Base-by-base conservation (phyloP, 1,140 invertebrate species). In the Carposina sasakii region DNA sequence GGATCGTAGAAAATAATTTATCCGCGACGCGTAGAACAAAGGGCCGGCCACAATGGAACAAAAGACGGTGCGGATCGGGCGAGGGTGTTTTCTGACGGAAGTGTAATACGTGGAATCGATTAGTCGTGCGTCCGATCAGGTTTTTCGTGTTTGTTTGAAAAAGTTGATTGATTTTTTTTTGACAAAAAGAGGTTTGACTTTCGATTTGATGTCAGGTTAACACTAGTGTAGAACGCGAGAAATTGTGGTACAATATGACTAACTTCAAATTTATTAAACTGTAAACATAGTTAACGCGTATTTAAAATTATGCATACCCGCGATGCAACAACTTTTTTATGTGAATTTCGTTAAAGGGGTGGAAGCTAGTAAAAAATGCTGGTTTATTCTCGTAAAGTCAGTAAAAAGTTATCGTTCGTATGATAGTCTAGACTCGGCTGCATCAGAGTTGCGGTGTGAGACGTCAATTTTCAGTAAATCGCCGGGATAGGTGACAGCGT, bases 81-180 rank as follows among this genome's bases (percentile, higher is more conserved):
- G 47, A 63, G 70, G 68, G 74, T 74, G 77, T 73, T 73, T 76
- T 74, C 70, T 76, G 67, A 67, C 71, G 76, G 74, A 68, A 69
- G 67, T 61, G 62, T 70, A 71, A 73, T 76, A 74, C 61, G 71
- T 49, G 61, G 58, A 68, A 74, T 75, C 70, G 73, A 75, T 78
- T 81, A 56, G 63, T 65, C 58, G 56, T 68, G 71, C 63, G 63
- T 51, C 59, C 63, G 61, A n/a, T n/a, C n/a, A n/a, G n/a, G n/a
- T n/a, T n/a, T n/a, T n/a, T n/a, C n/a, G n/a, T n/a, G n/a, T n/a
- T n/a, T n/a, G n/a, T n/a, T n/a, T n/a, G n/a, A n/a, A n/a, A n/a
- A n/a, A n/a, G n/a, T n/a, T n/a, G n/a, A n/a, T n/a, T n/a, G n/a
- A n/a, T n/a, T n/a, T n/a, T n/a, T n/a, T n/a, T n/a, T n/a, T n/a